These are phyloP conservation scores for Tragulus kanchil DNA, from an alignment of 2,113 vertebrate species.

Conservation along the genomic window DNA sequence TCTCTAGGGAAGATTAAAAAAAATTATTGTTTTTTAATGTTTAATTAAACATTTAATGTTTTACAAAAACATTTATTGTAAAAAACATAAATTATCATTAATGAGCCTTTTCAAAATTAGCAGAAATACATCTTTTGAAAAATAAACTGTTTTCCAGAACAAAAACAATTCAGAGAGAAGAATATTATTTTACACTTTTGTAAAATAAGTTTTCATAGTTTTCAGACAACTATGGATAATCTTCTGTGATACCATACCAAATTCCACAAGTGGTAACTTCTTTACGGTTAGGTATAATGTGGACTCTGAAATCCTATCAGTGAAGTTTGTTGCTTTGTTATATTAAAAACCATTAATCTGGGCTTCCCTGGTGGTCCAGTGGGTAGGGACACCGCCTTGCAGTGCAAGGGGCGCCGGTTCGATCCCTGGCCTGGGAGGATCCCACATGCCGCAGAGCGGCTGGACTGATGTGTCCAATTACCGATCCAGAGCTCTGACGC, in stretches of 20 bases:
- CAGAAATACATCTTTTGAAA: neutral
- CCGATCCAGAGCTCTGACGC: too few species aligned
- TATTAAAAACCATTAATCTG: neutral
- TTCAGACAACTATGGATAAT: neutral
- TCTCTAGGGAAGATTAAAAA: neutral
- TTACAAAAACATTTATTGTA: too few species aligned
- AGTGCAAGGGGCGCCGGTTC: too few species aligned
- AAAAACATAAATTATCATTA: neutral
- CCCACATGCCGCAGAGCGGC: too few species aligned
- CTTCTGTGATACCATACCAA: slow-evolving; percentile 25
- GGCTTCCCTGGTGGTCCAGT: too few species aligned
- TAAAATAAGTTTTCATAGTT: neutral
- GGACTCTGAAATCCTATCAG: neutral
- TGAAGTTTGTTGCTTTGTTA: neutral
- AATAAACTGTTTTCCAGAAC: slow-evolving; percentile 27
- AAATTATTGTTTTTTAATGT: too few species aligned
- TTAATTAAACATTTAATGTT: too few species aligned
- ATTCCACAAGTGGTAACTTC: neutral
- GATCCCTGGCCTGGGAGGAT: too few species aligned
- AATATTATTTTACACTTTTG: too few species aligned
- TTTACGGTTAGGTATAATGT: neutral
- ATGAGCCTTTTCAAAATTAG: neutral
- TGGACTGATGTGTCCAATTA: too few species aligned
- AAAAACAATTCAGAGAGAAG: neutral
- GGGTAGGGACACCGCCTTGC: too few species aligned